These are phyloP conservation scores for Philotrypesis tridentata DNA, from an alignment of 1,140 invertebrate species.

Conservation along the genomic window DNA sequence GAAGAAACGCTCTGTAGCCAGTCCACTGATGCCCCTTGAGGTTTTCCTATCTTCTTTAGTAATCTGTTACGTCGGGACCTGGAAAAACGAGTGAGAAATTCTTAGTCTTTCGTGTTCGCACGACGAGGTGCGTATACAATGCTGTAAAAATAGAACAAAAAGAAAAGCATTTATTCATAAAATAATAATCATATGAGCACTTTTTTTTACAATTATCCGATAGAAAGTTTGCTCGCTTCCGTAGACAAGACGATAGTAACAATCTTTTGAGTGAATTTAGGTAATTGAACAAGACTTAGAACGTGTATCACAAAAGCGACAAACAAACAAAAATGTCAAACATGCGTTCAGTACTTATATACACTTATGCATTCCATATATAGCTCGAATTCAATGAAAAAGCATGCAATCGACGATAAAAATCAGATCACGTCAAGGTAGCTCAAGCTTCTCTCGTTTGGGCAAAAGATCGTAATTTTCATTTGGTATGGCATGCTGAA, in stretches of 20 bases:
- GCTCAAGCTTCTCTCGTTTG: too few species aligned
- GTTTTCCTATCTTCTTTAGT: constrained; percentile 54
- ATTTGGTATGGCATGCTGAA: too few species aligned
- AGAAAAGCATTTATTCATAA: constrained; percentile 2
- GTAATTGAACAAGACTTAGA: not conserved
- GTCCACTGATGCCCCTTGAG: constrained; percentile 45
- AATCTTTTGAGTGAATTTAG: not conserved
- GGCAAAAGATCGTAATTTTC: too few species aligned
- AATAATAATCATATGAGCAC: not conserved
- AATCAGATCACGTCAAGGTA: not conserved
- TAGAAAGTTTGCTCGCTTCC: not conserved
- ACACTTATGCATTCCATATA: constrained; percentile 7
- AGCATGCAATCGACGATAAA: constrained; percentile 19
- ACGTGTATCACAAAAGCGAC: constrained; percentile 1
- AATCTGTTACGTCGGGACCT: constrained; percentile 67
- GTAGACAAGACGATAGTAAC: not conserved
- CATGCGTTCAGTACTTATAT: constrained; percentile 9
- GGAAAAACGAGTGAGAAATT: constrained; percentile 50
- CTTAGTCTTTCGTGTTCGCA: not conserved
- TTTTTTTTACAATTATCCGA: not conserved
- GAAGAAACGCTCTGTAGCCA: constrained; percentile 57
- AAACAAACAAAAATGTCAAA: not conserved
- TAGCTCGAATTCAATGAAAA: constrained; percentile 10
- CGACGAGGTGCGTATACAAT: not conserved
- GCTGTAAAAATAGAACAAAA: constrained; percentile 3